These are phyloP conservation scores for Thyatira batis DNA, from an alignment of 2,888 invertebrate species.

Conservation along the genomic window DNA sequence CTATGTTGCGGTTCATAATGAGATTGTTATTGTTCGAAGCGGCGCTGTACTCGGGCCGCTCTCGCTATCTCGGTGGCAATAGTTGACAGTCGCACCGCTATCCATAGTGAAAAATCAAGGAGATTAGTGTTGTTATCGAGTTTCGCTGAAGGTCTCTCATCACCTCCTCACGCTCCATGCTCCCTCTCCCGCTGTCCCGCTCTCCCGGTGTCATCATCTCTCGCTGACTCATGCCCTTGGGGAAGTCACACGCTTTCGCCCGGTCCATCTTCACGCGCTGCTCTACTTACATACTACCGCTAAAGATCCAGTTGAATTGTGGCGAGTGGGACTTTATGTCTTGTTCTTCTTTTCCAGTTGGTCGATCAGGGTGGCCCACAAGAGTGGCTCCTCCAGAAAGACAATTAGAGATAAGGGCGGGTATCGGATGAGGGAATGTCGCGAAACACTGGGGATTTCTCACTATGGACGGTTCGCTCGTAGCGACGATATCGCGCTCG, in stretches of 20 bases:
- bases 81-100: constrained; percentile 61
- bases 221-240: constrained; percentile 61
- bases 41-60: constrained; percentile 43
- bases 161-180: constrained; percentile 49
- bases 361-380: constrained; percentile 80
- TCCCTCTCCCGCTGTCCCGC: constrained; percentile 31
- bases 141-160: constrained; percentile 82
- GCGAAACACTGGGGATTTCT: constrained; percentile 80
- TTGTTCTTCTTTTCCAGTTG: constrained; percentile 82
- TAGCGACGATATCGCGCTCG: constrained; percentile 73
- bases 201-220: constrained; percentile 38
- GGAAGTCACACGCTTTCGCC: constrained; percentile 76
- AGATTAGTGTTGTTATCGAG: constrained; percentile 63
- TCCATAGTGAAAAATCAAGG: constrained; percentile 77
- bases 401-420: constrained; percentile 80
- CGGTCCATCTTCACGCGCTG: constrained; percentile 78
- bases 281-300: constrained; percentile 76
- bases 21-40: constrained; percentile 35
- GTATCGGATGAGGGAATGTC: constrained; percentile 78
- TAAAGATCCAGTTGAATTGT: constrained; percentile 60
- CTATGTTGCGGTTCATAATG: constrained; percentile 62
- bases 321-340: constrained; percentile 80
- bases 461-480: constrained; percentile 79
- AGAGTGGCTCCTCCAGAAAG: constrained; percentile 83
- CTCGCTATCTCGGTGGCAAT: constrained; percentile 36